Evolutionary conservation across 37 sponge, comb jelly and placozoan species (phyloP).

Genomic region (Axinella damicornis): DNA sequence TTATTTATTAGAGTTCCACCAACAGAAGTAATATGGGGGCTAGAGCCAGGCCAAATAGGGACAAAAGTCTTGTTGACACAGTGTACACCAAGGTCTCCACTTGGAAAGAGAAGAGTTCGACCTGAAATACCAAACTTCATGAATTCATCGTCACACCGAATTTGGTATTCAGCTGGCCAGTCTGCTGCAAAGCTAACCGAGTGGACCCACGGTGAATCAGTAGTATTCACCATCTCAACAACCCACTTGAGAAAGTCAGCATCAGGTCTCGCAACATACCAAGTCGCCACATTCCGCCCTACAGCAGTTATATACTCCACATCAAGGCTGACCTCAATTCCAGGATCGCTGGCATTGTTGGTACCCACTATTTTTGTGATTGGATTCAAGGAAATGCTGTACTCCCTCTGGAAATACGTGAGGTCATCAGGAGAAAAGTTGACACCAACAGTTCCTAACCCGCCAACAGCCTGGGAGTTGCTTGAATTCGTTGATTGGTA

Average conservation of each 20-base stretch:
- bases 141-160: conserved; percentile 84
- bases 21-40: conserved; percentile 91
- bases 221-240: conserved; percentile 68
- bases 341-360: conserved; percentile 62
- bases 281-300: conserved; percentile 75
- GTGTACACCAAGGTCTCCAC: conserved; percentile 81
- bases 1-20: conserved; percentile 77
- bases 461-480: conserved; percentile 90
- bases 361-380: conserved; percentile 69
- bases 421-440: conserved; percentile 85
- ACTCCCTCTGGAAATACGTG: conserved; percentile 69
- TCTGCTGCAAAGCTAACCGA: conserved; percentile 90
- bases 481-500: conserved; percentile 53
- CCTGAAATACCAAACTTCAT: conserved; percentile 92
- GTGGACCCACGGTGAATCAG: conserved; percentile 81
- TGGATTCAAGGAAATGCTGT: conserved; percentile 52
- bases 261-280: conserved; percentile 81
- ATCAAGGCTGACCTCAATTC: conserved; percentile 89
- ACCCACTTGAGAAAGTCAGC: conserved; percentile 91
- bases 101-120: conserved; percentile 81
- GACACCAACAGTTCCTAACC: conserved; percentile 86
- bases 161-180: conserved; percentile 51
- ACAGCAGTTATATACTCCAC: conserved; percentile 86
- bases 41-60: conserved; percentile 84
- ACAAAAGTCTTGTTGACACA: conserved; percentile 42